Percentiles rank a stretch among this genome's conserved stretches.
These are phyloP conservation scores for Bryconaethiops microstoma DNA, from an alignment of 2,797 vertebrate species.

Conservation along the genomic window DNA sequence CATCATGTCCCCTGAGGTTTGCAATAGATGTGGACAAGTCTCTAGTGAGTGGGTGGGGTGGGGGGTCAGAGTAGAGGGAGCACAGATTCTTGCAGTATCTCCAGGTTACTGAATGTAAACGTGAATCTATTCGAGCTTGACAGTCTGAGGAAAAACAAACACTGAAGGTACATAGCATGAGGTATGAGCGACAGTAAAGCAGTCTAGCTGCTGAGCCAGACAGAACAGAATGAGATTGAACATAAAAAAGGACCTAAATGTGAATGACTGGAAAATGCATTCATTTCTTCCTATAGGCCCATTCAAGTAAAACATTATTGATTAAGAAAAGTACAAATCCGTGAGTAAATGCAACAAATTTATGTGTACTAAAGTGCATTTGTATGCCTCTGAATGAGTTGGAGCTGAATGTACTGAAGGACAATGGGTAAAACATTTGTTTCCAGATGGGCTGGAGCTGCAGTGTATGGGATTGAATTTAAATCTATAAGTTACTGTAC, in stretches of 20 bases:
- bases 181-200: background rate
- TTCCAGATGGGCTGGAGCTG: background rate
- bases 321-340: background rate
- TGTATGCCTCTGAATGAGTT: background rate
- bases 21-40: too few relatives aligned
- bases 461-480: background rate
- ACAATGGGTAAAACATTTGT: background rate
- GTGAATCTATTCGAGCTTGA: too few relatives aligned
- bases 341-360: too few relatives aligned
- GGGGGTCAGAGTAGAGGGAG: too few relatives aligned
- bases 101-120: too few relatives aligned
- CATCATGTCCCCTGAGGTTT: too few relatives aligned
- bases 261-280: background rate
- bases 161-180: background rate
- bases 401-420: background rate
- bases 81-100: too few relatives aligned
- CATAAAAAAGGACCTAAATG: background rate
- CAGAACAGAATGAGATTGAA: background rate
- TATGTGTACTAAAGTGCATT: too few relatives aligned
- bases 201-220: background rate
- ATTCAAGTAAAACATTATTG: too few relatives aligned
- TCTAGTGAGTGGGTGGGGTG: too few relatives aligned
- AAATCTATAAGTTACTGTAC: conserved; percentile 9
- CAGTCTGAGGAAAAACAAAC: too few relatives aligned
- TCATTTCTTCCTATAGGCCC: background rate